Base-by-base conservation (phyloP, 2,113 vertebrate genomes). In the Hippocampus guttulatus region DNA sequence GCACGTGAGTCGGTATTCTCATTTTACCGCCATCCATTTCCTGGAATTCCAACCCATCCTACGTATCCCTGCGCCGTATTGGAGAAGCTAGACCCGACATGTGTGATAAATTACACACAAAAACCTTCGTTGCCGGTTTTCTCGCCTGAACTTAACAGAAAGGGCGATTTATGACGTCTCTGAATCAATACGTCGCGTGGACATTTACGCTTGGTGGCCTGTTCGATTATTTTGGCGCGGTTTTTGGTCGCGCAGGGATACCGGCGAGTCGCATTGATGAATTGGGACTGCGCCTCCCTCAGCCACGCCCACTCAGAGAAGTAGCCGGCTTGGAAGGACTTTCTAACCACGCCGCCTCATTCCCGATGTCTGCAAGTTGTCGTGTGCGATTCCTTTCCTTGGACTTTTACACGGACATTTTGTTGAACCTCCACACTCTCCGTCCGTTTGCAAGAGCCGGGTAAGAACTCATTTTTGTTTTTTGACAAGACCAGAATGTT, bases 281-380 rank as follows among this genome's bases (percentile, higher is more conserved):
- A 91, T 10, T 2, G 86, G 70, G 15, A 12, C 9, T 58, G 74
- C n/a, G 64, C 43, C 38, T 47, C 6, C 8, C n/a, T 0, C 54
- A 21, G 80, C 90, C 91, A 91, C 92, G 92, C 92, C 92, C 38
- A 91, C 91, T 77, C 68, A 74, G 70, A 38, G 67, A 73, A 3
- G 66, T 38, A 52, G 43, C 52, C 6, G 8, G 69, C 10, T 18
- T 0, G 54, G 45, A 38, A 8, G 33, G 4, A 6, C 27, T 30
- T 61, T 27, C 69, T n/a, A 52, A 77, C 45, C 41, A 88, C 82
- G 88, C 71, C 71, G 15, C 80, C 57, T 15, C 15, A 52, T 6
- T 61, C 6, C 0, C 57, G 49, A 75, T 75, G 25, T 51, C 47
- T 5, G 2, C 51, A 41, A 4, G 1, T 18, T 30, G 0, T 41